Evolutionary conservation across 92 coral and sea anemone genomes (phyloP).

Genomic region (Parazoanthus swiftii): DNA sequence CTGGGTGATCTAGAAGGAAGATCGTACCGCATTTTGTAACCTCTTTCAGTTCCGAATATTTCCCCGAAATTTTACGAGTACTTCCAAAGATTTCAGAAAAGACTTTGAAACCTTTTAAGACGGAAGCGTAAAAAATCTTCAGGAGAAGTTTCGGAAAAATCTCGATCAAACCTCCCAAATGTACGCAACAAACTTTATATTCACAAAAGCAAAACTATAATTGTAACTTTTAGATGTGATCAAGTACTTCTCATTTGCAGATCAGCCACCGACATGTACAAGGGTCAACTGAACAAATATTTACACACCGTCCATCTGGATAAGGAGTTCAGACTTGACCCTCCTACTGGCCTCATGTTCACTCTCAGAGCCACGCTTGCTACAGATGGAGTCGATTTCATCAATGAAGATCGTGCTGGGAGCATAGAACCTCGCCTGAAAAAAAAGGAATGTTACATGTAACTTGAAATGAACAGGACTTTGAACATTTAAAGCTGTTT

Average conservation of each 20-base stretch:
- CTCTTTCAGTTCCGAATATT: too few species aligned
- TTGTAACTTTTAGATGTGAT: not conserved
- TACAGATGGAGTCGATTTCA: conserved; percentile 98
- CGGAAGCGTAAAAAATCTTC: too few species aligned
- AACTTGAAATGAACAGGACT: not conserved
- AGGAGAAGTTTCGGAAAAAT: too few species aligned
- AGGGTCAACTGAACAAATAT: not conserved
- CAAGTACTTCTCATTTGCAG: not conserved
- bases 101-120: too few species aligned
- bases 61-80: too few species aligned
- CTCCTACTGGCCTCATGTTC: conserved; percentile 98
- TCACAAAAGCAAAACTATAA: too few species aligned
- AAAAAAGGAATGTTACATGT: conserved; percentile 5
- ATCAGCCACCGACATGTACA: not conserved
- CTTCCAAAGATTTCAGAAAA: too few species aligned
- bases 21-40: too few species aligned
- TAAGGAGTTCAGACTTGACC: conserved; percentile 94
- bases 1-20: too few species aligned
- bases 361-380: conserved; percentile 96
- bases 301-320: conserved; percentile 96
- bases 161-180: too few species aligned
- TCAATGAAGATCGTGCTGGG: conserved; percentile 97
- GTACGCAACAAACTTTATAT: too few species aligned
- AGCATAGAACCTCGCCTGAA: conserved; percentile 95
- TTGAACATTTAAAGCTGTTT: not conserved